Evolutionary conservation across 64 coral and sea anemone species (phyloP), one percentile per base, ranked within the genome.

Genomic region (Porites lutea): DNA sequence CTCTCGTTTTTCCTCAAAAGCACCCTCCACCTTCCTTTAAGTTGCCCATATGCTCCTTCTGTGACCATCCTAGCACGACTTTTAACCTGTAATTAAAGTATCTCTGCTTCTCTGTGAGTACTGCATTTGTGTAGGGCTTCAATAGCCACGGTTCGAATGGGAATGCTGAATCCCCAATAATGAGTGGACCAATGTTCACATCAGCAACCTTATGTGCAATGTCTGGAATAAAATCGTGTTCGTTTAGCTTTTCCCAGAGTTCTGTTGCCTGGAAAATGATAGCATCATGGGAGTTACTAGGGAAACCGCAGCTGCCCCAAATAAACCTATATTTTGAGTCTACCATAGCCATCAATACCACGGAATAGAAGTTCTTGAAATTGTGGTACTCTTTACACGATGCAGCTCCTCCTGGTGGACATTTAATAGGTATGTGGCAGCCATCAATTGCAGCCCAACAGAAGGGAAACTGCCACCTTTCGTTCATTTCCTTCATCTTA

Each of bases 341-440:
- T 20, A 89, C 87, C 87, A 89, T 76, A 6, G 54, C 87, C 87
- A 89, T 58, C 27, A 80, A 48, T 44, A 90, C 77, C 44, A 90
- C 52, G 3, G 88, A 90, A 47, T 79, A 90, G 27, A 69, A 90
- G 46, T 90, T 79, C 22, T 90, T 90, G 19, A 90, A 90, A 20
- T 90, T 90, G 49, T 90, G 88, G 59, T 90, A 90, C 51, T 79
- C 88, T 80, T 78, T 89, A 3, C 37, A 60, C 12, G 76, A 18
- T 69, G 50, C n/a, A 10, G 48, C 23, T 14, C 88, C 88, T 70
- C 88, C 88, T 23, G 88, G 75, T 80, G 88, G 88, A 63, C 88
- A 90, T 44, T 90, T 90, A 13, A 79, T 90, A 2, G 88, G 75
- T 21, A 90, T 90, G 51, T 90, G 76, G 47, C 88, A 90, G 60